Evolutionary conservation across 2,113 vertebrate genomes (phyloP).

Genomic region (Rafetus swinhoei): DNA sequence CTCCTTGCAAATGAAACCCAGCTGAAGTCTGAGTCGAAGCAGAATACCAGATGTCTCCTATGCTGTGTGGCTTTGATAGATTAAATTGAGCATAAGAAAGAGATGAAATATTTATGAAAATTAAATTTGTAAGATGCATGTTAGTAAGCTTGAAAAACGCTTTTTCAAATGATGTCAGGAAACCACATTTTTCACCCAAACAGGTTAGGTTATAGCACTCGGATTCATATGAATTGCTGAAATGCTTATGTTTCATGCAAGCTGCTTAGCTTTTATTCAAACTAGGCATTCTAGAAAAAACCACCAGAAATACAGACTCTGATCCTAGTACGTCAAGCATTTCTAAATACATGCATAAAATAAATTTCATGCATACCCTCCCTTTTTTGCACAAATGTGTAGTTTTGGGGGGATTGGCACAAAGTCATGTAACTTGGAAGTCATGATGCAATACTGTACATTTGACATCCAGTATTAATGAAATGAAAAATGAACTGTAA

Average conservation of each 20-base stretch:
- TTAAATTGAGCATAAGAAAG: constrained; percentile 81
- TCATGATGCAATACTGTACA: not conserved
- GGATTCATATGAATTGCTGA: constrained; percentile 47
- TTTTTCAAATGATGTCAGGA: constrained; percentile 62
- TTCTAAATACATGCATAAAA: not conserved
- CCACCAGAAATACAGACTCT: not conserved
- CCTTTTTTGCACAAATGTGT: not conserved
- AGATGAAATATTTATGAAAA: constrained; percentile 82
- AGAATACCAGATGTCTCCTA: constrained; percentile 79
- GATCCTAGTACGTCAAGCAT: not conserved
- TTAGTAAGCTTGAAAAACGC: constrained; percentile 64
- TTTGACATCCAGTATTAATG: not conserved
- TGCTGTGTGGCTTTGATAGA: constrained; percentile 73
- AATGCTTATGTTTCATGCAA: constrained; percentile 41
- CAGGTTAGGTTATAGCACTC: constrained; percentile 23
- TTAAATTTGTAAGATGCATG: constrained; percentile 78
- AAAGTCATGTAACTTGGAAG: not conserved
- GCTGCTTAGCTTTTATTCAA: constrained; percentile 27
- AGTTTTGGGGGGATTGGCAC: not conserved
- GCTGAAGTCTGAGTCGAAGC: constrained; percentile 67
- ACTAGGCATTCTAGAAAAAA: constrained; percentile 38
- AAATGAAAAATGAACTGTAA: not conserved
- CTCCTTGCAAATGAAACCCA: constrained; percentile 79
- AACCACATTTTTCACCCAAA: constrained; percentile 65
- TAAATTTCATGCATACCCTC: constrained; percentile 2